Base-by-base conservation (phyloP, 2,113 vertebrate species). In the Leiothrix lutea region DNA sequence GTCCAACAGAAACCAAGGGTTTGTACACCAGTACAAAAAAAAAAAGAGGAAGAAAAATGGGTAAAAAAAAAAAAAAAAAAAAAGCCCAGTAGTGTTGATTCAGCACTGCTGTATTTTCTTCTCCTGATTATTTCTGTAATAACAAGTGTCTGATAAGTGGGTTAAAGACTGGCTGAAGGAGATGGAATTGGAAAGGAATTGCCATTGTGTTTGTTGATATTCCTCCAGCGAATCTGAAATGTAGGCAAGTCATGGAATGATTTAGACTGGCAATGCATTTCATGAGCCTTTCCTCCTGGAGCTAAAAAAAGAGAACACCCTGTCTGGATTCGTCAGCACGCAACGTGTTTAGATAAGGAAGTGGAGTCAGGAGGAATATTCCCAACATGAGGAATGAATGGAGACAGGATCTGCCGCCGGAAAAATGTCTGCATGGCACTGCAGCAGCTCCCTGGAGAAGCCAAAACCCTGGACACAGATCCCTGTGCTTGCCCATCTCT, bases 81-180 rank as follows among this genome's bases (percentile, higher is more conserved):
- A 62, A 33, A 38, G 24, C 20, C 58, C n/a, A 0, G 72, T 83
- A 84, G 86, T 89, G 92, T 95, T 95, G 96, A 95, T 94, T 96
- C 92, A 97, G 91, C 94, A 86, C 31, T 81, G 80, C 51, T 80
- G 86, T 38, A 28, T 92, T 96, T 95, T 87, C 89, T 80, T 91
- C 67, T 88, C 75, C 66, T 92, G 83, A 89, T 95, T 92, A 91
- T 75, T 96, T 95, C 82, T 95, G 89, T 87, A 95, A 95, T 89
- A 95, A 67, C 45, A 91, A 87, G 73, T 79, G 80, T 44, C 83
- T 97, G 91, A 95, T 95, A 95, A 95, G 91, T 92, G 89, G 72
- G 86, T 57, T 95, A 96, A 95, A 89, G 86, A 91, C 77, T 60
- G 60, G 65, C 88, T 91, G 91, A 64, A 83, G 73, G 86, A 89